These are phyloP conservation scores for Aphaenogaster ashmeadi DNA, from an alignment of 1,140 invertebrate species.

Conservation along the genomic window DNA sequence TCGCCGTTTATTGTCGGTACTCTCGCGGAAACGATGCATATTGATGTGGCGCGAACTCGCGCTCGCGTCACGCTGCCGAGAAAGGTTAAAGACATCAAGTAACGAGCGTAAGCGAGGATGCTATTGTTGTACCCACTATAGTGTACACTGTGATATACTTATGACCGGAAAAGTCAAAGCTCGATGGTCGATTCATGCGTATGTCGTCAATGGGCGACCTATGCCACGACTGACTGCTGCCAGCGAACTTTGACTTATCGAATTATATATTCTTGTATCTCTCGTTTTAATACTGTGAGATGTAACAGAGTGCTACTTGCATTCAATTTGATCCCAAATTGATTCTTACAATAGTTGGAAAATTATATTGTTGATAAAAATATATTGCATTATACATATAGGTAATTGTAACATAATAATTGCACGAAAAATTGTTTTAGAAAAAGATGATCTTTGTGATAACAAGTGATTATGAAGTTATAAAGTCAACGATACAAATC, in stretches of 20 bases:
- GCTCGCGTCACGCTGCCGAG: conserved; percentile 26
- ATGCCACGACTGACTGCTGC: background rate
- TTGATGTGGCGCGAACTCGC: conserved; percentile 20
- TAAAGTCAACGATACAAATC: background rate
- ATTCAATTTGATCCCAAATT: background rate
- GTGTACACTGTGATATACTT: background rate
- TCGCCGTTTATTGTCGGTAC: background rate
- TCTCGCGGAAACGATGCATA: conserved; percentile 26
- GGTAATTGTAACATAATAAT: background rate
- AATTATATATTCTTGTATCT: background rate
- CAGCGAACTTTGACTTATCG: conserved; percentile 47
- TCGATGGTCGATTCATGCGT: conserved; percentile 56
- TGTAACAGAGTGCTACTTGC: background rate
- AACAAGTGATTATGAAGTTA: background rate
- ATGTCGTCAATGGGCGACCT: conserved; percentile 51
- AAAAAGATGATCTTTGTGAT: background rate
- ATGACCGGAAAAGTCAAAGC: conserved; percentile 49
- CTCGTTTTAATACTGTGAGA: background rate
- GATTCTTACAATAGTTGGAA: background rate
- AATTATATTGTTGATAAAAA: background rate
- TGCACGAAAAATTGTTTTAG: background rate
- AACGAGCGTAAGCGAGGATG: conserved; percentile 37
- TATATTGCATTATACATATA: background rate
- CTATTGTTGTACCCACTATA: conserved; percentile 37
- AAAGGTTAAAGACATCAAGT: conserved; percentile 60